These are phyloP conservation scores for Tenthredo livida DNA, from an alignment of 2,888 invertebrate genomes.

Conservation along the genomic window DNA sequence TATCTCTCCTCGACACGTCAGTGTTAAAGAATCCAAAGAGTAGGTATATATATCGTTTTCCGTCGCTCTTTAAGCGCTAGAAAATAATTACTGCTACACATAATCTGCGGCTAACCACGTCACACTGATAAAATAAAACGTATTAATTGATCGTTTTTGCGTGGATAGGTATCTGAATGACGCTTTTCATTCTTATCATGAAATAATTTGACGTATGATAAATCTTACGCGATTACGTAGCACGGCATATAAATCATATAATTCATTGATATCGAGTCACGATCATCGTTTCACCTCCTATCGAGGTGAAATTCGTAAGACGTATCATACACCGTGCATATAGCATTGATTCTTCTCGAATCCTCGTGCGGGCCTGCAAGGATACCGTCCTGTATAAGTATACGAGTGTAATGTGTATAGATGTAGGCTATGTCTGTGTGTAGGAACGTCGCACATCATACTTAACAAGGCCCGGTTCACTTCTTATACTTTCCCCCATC, in stretches of 20 bases:
- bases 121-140: neutral
- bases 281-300: neutral
- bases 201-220: neutral
- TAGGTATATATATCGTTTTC: neutral
- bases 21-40: conserved; percentile 9
- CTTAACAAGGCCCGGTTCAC: conserved; percentile 73
- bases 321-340: neutral
- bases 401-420: neutral
- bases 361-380: conserved; percentile 10
- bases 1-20: conserved; percentile 23
- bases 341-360: conserved; percentile 11
- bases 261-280: neutral
- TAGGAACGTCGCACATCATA: conserved; percentile 76
- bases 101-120: neutral
- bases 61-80: neutral
- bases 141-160: neutral
- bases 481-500: conserved; percentile 67
- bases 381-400: neutral
- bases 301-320: neutral
- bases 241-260: neutral
- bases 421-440: neutral
- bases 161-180: neutral
- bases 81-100: neutral
- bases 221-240: neutral
- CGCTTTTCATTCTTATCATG: neutral